phyloP scores from a whole-genome alignment of 2,888 invertebrate genomes.

The Conomelus anceps region DNA sequence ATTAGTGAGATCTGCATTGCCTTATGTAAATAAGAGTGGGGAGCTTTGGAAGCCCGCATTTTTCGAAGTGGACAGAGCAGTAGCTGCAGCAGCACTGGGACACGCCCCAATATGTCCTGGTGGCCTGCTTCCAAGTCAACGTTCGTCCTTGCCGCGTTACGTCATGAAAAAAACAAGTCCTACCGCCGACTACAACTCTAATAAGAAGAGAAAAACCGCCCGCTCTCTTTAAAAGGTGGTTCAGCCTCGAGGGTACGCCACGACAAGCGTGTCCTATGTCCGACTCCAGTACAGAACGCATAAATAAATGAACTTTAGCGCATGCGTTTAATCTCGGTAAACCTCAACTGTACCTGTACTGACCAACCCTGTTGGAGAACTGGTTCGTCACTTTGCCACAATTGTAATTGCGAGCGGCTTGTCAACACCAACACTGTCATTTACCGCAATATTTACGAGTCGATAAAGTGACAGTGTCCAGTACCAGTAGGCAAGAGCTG shows the following conservation, averaged over 20 bases:
- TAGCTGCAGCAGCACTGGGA: not conserved
- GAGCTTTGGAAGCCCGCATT: not conserved
- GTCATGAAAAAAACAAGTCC: not conserved
- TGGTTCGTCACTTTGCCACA: not conserved
- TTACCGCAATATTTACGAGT: not conserved
- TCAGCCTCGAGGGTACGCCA: not conserved
- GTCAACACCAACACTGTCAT: not conserved
- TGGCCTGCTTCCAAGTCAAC: not conserved
- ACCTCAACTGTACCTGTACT: too few relatives aligned
- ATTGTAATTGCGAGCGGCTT: not conserved
- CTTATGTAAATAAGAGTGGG: not conserved
- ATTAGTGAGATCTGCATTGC: not conserved
- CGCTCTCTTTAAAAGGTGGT: not conserved
- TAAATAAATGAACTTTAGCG: not conserved
- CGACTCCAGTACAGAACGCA: not conserved
- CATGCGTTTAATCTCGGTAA: not conserved
- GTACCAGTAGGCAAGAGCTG: too few relatives aligned
- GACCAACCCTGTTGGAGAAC: not conserved
- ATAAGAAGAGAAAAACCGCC: not conserved
- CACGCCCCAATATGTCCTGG: not conserved
- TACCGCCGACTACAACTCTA: not conserved
- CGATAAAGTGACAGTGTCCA: not conserved
- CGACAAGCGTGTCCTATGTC: not conserved
- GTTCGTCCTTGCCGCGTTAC: not conserved
- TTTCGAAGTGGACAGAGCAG: not conserved